phyloP scores from a whole-genome alignment of 53 echinoderm and acorn worm species.

The Henricia sp. region DNA sequence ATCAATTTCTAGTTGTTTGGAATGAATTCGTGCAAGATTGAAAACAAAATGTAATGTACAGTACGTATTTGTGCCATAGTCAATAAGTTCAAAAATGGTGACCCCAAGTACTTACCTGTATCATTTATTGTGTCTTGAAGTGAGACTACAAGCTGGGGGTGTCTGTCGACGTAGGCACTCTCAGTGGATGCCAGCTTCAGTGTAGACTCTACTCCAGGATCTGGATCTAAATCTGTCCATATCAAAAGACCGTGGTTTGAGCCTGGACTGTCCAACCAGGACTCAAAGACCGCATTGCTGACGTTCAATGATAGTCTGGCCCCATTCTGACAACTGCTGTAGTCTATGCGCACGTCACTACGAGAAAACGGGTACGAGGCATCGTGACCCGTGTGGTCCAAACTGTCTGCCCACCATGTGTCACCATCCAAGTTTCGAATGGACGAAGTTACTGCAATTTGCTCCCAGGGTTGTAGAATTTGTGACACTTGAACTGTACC shows the following conservation, averaged over 20 bases:
- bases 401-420: slow-evolving; percentile 5
- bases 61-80: too few relatives aligned
- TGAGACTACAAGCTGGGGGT: slow-evolving; percentile 57
- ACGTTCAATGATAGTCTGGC: slow-evolving; percentile 38
- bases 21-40: too few relatives aligned
- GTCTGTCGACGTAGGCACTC: slow-evolving; percentile 30
- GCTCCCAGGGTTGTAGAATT: slow-evolving; percentile 27
- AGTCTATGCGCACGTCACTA: slow-evolving; percentile 13
- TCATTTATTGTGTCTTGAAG: slow-evolving; percentile 53
- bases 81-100: too few relatives aligned
- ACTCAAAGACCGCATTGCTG: slow-evolving; percentile 9
- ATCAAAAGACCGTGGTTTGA: slow-evolving; percentile 60
- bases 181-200: slow-evolving; percentile 53
- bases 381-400: slow-evolving; percentile 32
- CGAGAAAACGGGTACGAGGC: slow-evolving; percentile 17
- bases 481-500: slow-evolving; percentile 33
- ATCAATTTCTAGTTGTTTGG: too few relatives aligned
- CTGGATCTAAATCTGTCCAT: slow-evolving; percentile 56
- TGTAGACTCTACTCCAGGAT: slow-evolving; percentile 3
- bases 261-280: slow-evolving; percentile 53
- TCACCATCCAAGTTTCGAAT: slow-evolving; percentile 4
- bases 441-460: slow-evolving; percentile 26
- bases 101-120: slow-evolving; percentile 62
- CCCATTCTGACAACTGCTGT: slow-evolving; percentile 24
- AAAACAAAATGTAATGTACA: too few relatives aligned